Base-by-base conservation (phyloP, 64 coral and sea anemone genomes). In the Pocillopora damicornis region DNA sequence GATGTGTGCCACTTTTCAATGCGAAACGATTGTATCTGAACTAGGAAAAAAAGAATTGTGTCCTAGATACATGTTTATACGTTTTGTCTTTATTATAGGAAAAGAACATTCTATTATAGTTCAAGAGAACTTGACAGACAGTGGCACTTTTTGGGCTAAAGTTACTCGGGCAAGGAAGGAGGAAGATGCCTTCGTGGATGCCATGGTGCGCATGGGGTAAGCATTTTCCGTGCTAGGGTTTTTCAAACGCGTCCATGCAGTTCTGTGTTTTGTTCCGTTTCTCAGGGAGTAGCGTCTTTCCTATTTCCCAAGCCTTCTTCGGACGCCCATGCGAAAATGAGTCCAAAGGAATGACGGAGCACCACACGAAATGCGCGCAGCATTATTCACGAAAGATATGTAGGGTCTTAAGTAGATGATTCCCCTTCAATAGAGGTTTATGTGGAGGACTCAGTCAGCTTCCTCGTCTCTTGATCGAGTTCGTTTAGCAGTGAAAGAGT, bases 91-190 rank as follows among this genome's bases (percentile, higher is more conserved):
- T 13, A 23, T 57, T 58, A 2, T n/a, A 85, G 81, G 81, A 0
- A 85, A 71, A 22, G 81, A 85, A 37, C 81, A 85, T 23, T 85
- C 45, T 20, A 65, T 85, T 72, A 13, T 15, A n/a, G 15, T 38
- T 18, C 64, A 23, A n/a, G 81, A 85, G 63, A 85, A 38, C 15
- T n/a, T 85, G 37, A 71, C 81, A 42, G 71, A 37, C 18, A 71
- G 16, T 57, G 81, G 81, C 22, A 85, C 81, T 71, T 85, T 85
- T 13, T 85, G 81, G 81, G 81, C 81, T 20, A 37, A 65, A n/a
- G 63, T 85, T 85, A 20, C 57, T 23, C 37, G 38, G 18, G 56
- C 63, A 15, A 66, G 35, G 38, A 65, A 85, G 67, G 81, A 85
- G 7, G 81, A 85, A 12, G 5, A 10, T 9, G 3, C 16, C 42